Conservation (phyloP, 2,797 vertebrate species). For the Sebastolobus altivelis region DNA sequence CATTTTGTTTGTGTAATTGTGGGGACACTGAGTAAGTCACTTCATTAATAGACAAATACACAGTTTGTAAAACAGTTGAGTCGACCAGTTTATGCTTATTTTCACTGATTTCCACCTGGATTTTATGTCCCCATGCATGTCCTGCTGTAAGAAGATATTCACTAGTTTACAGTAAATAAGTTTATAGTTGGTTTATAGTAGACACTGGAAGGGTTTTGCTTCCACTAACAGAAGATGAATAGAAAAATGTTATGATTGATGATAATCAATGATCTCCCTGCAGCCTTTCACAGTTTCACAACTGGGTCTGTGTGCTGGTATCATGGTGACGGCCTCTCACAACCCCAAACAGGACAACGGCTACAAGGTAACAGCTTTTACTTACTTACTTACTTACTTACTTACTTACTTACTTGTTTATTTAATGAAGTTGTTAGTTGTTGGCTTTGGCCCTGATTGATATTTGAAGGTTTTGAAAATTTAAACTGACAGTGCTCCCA, state of each 20-base stretch:
- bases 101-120: background rate
- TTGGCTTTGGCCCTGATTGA: background rate
- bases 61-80: background rate
- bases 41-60: background rate
- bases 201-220: background rate
- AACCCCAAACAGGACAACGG: constrained; percentile 99
- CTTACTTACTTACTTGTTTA: background rate
- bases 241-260: background rate
- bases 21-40: background rate
- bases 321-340: constrained; percentile 98
- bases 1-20: background rate
- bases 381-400: background rate
- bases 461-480: background rate
- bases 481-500: background rate
- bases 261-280: background rate
- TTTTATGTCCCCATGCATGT: too few relatives aligned
- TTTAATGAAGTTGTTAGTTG: background rate
- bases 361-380: constrained; percentile 91
- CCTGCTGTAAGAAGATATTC: background rate
- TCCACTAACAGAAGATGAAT: background rate
- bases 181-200: too few relatives aligned
- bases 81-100: background rate
- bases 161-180: background rate
- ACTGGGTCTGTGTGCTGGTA: constrained; percentile 92
- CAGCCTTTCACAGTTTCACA: constrained; percentile 94